These are phyloP conservation scores for Ametastegia equiseti DNA, from an alignment of 2,888 invertebrate genomes.

Conservation along the genomic window DNA sequence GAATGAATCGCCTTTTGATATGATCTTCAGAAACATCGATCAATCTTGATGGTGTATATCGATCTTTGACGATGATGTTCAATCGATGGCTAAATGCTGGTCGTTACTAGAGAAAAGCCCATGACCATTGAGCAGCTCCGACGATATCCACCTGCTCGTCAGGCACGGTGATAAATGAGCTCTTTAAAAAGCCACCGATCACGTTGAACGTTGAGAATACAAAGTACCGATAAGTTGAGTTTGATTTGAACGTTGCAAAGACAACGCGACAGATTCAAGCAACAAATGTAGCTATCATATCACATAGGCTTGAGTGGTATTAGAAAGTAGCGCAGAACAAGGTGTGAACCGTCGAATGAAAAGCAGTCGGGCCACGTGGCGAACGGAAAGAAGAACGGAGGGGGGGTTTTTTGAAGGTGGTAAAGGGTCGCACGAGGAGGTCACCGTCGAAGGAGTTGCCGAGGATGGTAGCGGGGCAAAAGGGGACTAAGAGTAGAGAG, in stretches of 20 bases:
- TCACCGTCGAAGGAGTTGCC: slow-evolving; percentile 69
- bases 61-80: too few species aligned
- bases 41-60: too few species aligned
- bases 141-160: too few species aligned
- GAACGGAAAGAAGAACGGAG: slow-evolving; percentile 2
- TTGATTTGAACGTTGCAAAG: background rate
- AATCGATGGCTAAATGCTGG: background rate
- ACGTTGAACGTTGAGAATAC: background rate
- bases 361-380: slow-evolving; percentile 36
- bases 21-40: too few species aligned
- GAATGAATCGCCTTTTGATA: too few species aligned
- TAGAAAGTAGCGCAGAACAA: background rate
- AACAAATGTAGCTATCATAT: background rate
- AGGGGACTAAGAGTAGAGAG: slow-evolving; percentile 53
- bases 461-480: slow-evolving; percentile 50
- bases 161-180: background rate
- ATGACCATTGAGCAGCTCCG: background rate
- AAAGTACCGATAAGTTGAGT: background rate
- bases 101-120: background rate
- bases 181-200: background rate
- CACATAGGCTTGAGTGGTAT: background rate
- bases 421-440: slow-evolving; percentile 71
- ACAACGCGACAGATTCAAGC: too few species aligned
- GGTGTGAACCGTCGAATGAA: slow-evolving; percentile 20
- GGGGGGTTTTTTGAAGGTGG: slow-evolving; percentile 49